Evolutionary conservation across 2,888 invertebrate species (phyloP).

Genomic region (Clunio marinus): DNA sequence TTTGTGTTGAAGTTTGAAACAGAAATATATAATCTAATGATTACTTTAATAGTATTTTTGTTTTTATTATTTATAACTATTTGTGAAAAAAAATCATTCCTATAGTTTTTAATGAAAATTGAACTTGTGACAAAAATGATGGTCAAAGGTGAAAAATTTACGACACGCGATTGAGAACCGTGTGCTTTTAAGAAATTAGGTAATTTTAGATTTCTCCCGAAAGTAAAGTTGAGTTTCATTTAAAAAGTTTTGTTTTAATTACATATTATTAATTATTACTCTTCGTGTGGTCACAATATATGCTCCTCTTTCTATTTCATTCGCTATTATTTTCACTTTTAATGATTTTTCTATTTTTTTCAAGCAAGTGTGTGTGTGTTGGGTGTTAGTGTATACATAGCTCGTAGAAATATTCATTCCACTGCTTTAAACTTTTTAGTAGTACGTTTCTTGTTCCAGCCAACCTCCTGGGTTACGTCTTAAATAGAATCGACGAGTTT

Average conservation of each 20-base stretch:
- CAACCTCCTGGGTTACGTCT: conserved; percentile 97
- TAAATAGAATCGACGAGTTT: conserved; percentile 93
- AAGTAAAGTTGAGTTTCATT: too few relatives aligned
- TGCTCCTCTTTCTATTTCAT: background rate
- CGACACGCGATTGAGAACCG: too few relatives aligned
- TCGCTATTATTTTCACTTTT: conserved; percentile 19
- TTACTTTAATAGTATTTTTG: too few relatives aligned
- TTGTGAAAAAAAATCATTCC: too few relatives aligned
- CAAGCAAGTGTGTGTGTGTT: background rate
- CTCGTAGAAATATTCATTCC: background rate
- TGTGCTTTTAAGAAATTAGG: too few relatives aligned
- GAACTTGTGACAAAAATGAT: background rate
- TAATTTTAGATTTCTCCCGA: too few relatives aligned
- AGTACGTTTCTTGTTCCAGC: conserved; percentile 99
- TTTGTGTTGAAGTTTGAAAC: too few relatives aligned
- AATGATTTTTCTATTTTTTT: background rate
- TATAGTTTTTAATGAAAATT: background rate
- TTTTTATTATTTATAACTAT: too few relatives aligned
- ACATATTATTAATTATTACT: conserved; percentile 40
- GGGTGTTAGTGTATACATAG: background rate
- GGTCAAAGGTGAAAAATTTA: background rate
- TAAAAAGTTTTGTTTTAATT: conserved; percentile 41
- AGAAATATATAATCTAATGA: too few relatives aligned
- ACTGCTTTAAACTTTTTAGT: conserved; percentile 57
- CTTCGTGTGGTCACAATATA: conserved; percentile 33